A percentile compares a stretch with the other conserved stretches of the same genome.
These are phyloP conservation scores for Planiliza haematocheilus DNA, from an alignment of 2,113 vertebrate genomes.

Conservation along the genomic window DNA sequence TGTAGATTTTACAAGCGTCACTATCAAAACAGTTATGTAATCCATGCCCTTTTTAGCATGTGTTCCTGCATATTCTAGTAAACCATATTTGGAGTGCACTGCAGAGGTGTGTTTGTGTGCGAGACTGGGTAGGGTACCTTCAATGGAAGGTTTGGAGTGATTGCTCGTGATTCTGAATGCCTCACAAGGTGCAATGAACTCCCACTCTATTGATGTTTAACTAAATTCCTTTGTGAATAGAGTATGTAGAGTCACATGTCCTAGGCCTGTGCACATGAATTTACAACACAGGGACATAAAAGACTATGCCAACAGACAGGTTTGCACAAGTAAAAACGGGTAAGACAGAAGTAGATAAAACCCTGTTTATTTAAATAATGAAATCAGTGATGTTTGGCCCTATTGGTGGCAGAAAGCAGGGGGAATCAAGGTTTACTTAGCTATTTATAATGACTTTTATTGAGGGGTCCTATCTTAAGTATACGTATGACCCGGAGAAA, in stretches of 20 bases:
- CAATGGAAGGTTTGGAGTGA: constrained; percentile 60
- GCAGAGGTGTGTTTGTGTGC: not conserved
- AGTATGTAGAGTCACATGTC: constrained; percentile 65
- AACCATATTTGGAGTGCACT: constrained; percentile 16
- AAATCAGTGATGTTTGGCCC: not conserved
- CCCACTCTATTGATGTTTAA: constrained; percentile 70
- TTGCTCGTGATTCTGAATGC: constrained; percentile 60
- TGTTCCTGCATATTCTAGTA: not conserved
- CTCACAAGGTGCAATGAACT: constrained; percentile 65
- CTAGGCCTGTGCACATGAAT: constrained; percentile 25
- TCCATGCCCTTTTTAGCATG: constrained; percentile 13
- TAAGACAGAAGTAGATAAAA: constrained; percentile 17
- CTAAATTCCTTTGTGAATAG: constrained; percentile 72
- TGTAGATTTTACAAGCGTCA: constrained; percentile 7
- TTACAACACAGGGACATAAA: constrained; percentile 20
- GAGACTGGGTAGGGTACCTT: constrained; percentile 17
- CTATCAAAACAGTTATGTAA: constrained; percentile 16
- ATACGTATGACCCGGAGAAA: constrained; percentile 37
- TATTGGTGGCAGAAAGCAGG: not conserved
- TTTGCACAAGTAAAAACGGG: constrained; percentile 21
- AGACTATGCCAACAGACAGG: not conserved
- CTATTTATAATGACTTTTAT: constrained; percentile 12
- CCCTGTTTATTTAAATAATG: constrained; percentile 38
- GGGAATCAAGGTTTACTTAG: not conserved
- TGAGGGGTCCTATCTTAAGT: constrained; percentile 2